Evolutionary conservation across 2,888 invertebrate genomes (phyloP).

Genomic region (Agonopterix heracliana): DNA sequence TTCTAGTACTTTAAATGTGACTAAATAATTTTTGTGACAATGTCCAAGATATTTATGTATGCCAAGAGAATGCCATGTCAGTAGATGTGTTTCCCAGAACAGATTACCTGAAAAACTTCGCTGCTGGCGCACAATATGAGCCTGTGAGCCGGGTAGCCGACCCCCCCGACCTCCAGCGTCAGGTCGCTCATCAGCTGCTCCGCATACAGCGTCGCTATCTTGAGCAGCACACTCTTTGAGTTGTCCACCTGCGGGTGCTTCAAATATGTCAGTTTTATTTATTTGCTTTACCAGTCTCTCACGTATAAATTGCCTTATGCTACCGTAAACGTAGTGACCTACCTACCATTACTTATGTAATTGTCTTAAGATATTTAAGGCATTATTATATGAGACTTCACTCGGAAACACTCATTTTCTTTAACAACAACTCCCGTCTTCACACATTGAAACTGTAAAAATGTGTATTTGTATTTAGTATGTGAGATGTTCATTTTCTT

Average conservation of each 20-base stretch:
- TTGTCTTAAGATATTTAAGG: neutral
- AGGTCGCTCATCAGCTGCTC: slow-evolving; percentile 94
- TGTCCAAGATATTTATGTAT: too few species aligned
- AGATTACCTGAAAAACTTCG: slow-evolving; percentile 91
- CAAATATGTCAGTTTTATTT: neutral
- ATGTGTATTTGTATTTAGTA: too few species aligned
- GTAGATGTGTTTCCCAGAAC: too few species aligned
- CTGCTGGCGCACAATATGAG: slow-evolving; percentile 95
- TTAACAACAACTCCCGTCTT: too few species aligned
- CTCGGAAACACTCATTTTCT: too few species aligned
- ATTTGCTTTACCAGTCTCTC: neutral
- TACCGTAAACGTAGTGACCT: neutral
- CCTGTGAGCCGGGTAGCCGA: slow-evolving; percentile 90
- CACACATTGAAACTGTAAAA: too few species aligned
- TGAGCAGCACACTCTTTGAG: slow-evolving; percentile 86
- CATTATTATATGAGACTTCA: too few species aligned
- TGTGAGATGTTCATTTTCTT: too few species aligned
- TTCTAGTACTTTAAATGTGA: too few species aligned
- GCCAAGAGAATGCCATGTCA: too few species aligned
- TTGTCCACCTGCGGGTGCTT: slow-evolving; percentile 83
- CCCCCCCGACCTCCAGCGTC: slow-evolving; percentile 86
- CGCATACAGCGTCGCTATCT: slow-evolving; percentile 88
- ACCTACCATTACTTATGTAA: neutral
- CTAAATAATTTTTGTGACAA: too few species aligned
- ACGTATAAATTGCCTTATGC: neutral